Base-by-base conservation (phyloP, 1,140 invertebrate species). In the Globodera ellingtonae region DNA sequence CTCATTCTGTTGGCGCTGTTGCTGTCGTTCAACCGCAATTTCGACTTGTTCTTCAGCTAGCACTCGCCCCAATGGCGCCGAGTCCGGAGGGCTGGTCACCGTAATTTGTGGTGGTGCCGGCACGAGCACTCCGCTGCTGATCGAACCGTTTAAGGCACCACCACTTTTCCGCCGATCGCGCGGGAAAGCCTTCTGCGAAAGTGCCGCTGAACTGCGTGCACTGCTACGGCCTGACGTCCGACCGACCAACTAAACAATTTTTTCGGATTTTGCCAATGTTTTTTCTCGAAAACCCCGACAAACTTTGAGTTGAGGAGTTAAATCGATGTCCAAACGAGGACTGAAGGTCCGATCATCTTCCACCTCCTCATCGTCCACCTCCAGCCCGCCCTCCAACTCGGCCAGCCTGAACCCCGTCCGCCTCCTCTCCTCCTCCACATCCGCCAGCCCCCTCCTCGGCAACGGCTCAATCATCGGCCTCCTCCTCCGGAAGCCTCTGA, bases 71-170 rank as follows among this genome's bases (percentile, higher is more conserved):
- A 62, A 62, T 62, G 56, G 56, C 4, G 56, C 56, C 56, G 65
- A 21, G 24, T 77, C 62, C n/a, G 10, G 13, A 15, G 75, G 75
- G 46, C 75, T 67, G 10, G 46, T 77, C 48, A 77, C 69, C 47
- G 75, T 77, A 47, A 77, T 77, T 46, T 67, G 52, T 46, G 75
- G 75, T 62, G 56, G 75, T n/a, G 75, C 48, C 48, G 59, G 59
- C 47, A 77, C 24, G 47, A n/a, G 65, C 62, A 76, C 67, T 56
- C 35, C 67, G 46, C 46, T 24, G 18, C 5, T 35, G 35, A 46
- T 35, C 48, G 67, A 70, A 18, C 67, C 67, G 24, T 70, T 70
- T 18, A 62, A 5, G 15, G 15, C 56, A 62, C 15, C 18, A 15
- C 56, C 56, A 62, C 56, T 62, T 62, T 62, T 62, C 56, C 56